These are phyloP conservation scores for Acrobasis suavella DNA, from an alignment of 2,888 invertebrate species.

Conservation along the genomic window DNA sequence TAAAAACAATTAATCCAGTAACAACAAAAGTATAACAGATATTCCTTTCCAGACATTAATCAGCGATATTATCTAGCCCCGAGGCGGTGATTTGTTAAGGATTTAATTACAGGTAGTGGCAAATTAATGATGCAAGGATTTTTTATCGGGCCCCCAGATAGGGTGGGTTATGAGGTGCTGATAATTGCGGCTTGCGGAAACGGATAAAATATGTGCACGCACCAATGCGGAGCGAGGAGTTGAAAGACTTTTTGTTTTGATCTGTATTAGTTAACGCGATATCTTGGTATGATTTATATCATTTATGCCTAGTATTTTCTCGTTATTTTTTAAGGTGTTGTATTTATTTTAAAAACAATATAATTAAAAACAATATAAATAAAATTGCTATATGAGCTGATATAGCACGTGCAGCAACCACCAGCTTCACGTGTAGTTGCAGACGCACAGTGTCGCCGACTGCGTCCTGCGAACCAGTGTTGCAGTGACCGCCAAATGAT, in stretches of 20 bases:
- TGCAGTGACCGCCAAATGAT: no score
- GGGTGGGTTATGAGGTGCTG: conserved; percentile 63
- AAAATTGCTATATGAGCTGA: no score
- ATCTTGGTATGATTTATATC: no score
- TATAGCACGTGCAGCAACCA: no score
- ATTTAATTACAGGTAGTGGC: conserved; percentile 68
- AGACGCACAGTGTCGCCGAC: no score
- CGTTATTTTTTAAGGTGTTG: no score
- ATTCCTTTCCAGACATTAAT: conserved; percentile 3
- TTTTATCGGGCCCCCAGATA: conserved; percentile 47
- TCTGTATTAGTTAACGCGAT: neutral
- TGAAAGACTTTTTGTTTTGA: conserved; percentile 4
- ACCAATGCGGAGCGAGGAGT: conserved; percentile 44
- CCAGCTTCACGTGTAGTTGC: no score
- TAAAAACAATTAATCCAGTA: neutral
- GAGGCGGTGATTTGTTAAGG: conserved; percentile 67
- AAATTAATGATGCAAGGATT: conserved; percentile 66
- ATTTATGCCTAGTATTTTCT: no score
- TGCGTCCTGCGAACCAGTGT: no score
- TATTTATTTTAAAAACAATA: no score
- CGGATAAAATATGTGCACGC: conserved; percentile 79
- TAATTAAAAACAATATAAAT: no score
- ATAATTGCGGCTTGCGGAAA: conserved; percentile 74
- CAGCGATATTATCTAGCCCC: conserved; percentile 50
- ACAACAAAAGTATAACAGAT: neutral